Percentiles rank a stretch among this genome's conserved stretches.
Conservation (phyloP, 2,113 vertebrate species). For the Nansenia antarctica region DNA sequence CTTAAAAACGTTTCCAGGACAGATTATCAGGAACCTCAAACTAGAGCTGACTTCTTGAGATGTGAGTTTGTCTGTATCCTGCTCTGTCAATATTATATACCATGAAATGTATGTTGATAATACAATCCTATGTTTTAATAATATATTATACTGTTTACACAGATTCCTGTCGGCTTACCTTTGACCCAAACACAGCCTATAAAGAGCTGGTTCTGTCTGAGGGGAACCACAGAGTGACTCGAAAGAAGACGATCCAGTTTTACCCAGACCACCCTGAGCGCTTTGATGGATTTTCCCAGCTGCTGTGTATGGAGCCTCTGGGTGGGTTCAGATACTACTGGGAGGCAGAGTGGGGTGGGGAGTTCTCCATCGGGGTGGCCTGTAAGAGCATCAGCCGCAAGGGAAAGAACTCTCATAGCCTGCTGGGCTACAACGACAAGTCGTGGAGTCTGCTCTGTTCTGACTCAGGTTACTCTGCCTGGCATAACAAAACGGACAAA, state of each 20-base stretch:
- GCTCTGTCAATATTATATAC: no score
- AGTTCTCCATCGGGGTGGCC: constrained; percentile 84
- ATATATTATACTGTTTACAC: constrained; percentile 20
- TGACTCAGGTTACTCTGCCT: constrained; percentile 83
- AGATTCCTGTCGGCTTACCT: constrained; percentile 72
- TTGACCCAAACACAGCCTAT: constrained; percentile 75
- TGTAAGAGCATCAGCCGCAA: constrained; percentile 77
- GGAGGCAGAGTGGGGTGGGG: constrained; percentile 81
- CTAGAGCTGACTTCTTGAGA: constrained; percentile 71
- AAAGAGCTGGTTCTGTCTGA: constrained; percentile 74
- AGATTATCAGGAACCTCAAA: constrained; percentile 72
- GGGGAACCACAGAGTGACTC: constrained; percentile 64
- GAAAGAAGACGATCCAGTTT: constrained; percentile 61
- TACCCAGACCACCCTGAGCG: constrained; percentile 71
- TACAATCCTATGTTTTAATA: neutral
- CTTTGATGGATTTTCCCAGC: constrained; percentile 88
- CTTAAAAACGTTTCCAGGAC: constrained; percentile 60
- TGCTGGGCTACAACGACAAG: constrained; percentile 82
- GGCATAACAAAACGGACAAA: constrained; percentile 80
- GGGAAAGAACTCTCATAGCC: constrained; percentile 80
- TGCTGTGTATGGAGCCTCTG: constrained; percentile 81
- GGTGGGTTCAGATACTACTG: constrained; percentile 84
- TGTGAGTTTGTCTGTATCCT: constrained; percentile 61
- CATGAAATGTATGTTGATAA: no score
- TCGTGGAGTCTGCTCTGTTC: constrained; percentile 92